phyloP scores from a whole-genome alignment of 2,113 vertebrate genomes.

The Eupsittula cactorum region DNA sequence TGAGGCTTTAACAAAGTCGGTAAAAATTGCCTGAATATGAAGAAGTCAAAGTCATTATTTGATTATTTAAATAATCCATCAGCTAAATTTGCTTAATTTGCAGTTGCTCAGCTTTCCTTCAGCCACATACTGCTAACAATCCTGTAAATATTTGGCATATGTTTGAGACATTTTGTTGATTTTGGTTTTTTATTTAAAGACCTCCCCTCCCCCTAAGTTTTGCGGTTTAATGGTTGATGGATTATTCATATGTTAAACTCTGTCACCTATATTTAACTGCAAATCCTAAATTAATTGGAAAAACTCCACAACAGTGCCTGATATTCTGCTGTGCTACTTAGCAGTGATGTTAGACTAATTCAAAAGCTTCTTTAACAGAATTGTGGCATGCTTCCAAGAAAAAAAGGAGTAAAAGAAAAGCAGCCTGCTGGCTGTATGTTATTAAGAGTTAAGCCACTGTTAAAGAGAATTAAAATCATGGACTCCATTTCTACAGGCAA shows the following conservation, averaged over 20 bases:
- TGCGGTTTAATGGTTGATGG: constrained; percentile 4
- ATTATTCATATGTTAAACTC: constrained; percentile 4
- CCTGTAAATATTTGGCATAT: not conserved
- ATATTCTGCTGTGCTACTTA: constrained; percentile 1
- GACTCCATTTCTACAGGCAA: not conserved
- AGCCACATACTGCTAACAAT: not conserved
- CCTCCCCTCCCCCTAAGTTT: not conserved
- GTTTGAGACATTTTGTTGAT: not conserved
- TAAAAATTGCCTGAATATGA: not conserved
- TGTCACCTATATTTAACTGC: constrained; percentile 41
- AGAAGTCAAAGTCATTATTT: not conserved
- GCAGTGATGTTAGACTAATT: not conserved
- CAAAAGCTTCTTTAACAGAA: constrained; percentile 34
- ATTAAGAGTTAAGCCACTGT: not conserved
- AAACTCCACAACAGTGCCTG: not conserved
- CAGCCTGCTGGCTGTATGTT: not conserved
- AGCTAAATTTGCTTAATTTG: not conserved
- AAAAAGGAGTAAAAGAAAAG: constrained; percentile 13
- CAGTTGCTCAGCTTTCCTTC: not conserved
- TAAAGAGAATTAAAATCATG: constrained; percentile 26
- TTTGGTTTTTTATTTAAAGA: not conserved
- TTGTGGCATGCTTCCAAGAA: constrained; percentile 3
- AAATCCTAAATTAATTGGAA: constrained; percentile 48
- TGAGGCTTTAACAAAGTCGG: not conserved
- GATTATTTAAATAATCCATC: not conserved